A percentile compares a stretch with the other conserved stretches of the same genome.
These are phyloP conservation scores for Poliocrania exsul DNA, from an alignment of 2,797 vertebrate species.

Conservation along the genomic window DNA sequence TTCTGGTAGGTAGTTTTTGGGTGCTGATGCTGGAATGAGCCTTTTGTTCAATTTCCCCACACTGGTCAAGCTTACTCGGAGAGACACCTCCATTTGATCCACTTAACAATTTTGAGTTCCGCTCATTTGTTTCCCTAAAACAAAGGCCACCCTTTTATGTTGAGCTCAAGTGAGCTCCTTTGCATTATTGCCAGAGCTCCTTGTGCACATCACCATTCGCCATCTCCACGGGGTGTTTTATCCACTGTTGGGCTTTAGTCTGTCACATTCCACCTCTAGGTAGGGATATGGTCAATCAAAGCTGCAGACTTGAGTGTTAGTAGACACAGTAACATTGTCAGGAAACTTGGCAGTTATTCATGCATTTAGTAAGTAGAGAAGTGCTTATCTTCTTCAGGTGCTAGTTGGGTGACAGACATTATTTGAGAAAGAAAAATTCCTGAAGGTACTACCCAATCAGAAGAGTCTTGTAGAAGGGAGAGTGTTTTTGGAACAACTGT, in stretches of 20 bases:
- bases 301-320: neutral
- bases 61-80: neutral
- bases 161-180: neutral
- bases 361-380: neutral
- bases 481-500: neutral
- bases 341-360: neutral
- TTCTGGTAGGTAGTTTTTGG: neutral
- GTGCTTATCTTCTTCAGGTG: neutral
- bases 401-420: neutral
- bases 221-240: accelerated
- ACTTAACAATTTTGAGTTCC: neutral
- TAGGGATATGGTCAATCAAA: neutral
- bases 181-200: neutral
- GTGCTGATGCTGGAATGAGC: neutral
- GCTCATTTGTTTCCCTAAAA: neutral
- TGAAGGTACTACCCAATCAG: neutral
- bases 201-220: neutral
- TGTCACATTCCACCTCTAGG: neutral
- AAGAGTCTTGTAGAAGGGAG: neutral
- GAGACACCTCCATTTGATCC: neutral
- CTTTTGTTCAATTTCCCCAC: neutral
- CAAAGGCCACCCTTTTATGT: neutral
- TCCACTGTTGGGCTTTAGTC: neutral
- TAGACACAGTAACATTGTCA: neutral
- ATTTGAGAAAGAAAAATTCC: neutral